phyloP scores from a whole-genome alignment of 2,113 vertebrate genomes.

The Tinamus guttatus region DNA sequence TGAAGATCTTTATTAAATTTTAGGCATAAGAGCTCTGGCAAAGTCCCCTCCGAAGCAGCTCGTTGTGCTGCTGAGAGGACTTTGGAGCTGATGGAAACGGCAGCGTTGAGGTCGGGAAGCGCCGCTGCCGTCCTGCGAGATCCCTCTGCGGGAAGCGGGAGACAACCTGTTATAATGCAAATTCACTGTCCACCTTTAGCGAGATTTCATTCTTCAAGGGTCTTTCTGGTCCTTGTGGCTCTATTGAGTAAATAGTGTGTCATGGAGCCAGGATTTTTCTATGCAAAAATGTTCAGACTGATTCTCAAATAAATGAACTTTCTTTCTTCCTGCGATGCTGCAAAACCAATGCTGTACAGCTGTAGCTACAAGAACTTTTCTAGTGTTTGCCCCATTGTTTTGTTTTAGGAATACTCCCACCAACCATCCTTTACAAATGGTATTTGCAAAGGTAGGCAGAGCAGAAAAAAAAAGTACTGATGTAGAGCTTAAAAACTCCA shows the following conservation, averaged over 20 bases:
- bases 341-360: background rate
- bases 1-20: background rate
- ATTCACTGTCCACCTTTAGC: conserved; percentile 38
- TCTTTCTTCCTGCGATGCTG: background rate
- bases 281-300: background rate
- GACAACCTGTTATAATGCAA: conserved; percentile 50
- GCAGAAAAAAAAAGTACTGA: background rate
- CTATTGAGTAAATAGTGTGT: conserved; percentile 1
- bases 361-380: background rate
- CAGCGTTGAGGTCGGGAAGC: background rate
- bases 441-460: background rate
- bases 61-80: background rate
- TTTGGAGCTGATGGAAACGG: background rate
- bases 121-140: conserved; percentile 32
- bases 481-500: background rate
- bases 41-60: conserved; percentile 12
- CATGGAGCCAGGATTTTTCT: conserved; percentile 25
- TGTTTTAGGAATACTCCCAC: background rate
- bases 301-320: background rate
- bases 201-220: conserved; percentile 50
- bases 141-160: conserved; percentile 2
- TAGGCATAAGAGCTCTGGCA: background rate
- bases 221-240: conserved; percentile 34
- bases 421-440: background rate
- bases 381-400: background rate